phyloP scores from a whole-genome alignment of 2,888 invertebrate species.

The Alentia gelatinosa region DNA sequence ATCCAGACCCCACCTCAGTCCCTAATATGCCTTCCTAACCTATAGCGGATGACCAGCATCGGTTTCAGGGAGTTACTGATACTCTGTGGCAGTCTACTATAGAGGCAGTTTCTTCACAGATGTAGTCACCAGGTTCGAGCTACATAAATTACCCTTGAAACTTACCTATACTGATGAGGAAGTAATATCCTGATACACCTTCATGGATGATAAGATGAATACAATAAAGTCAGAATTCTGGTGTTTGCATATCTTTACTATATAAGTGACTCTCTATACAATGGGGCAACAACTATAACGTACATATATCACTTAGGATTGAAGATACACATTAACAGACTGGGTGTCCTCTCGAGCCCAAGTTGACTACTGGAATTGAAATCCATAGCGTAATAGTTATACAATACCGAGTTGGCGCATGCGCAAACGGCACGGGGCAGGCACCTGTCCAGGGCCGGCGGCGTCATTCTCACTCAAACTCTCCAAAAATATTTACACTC shows the following conservation, averaged over 20 bases:
- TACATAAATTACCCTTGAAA: too few species aligned
- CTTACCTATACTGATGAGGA: too few species aligned
- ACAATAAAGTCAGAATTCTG: too few species aligned
- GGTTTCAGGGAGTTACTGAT: too few species aligned
- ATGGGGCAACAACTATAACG: slow-evolving; percentile 47
- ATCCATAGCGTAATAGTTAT: slow-evolving; percentile 3
- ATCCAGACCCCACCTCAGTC: too few species aligned
- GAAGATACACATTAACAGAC: slow-evolving; percentile 48
- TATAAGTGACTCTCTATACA: slow-evolving; percentile 53
- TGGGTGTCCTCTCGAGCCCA: slow-evolving; percentile 18
- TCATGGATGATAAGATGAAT: too few species aligned
- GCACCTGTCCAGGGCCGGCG: neutral
- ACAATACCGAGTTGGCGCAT: neutral
- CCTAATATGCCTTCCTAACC: too few species aligned
- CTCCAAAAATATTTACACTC: slow-evolving; percentile 51
- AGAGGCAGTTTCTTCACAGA: too few species aligned
- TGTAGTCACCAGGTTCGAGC: too few species aligned
- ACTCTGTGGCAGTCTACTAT: too few species aligned
- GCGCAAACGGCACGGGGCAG: neutral
- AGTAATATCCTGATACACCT: too few species aligned
- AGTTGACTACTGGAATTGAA: slow-evolving; percentile 10
- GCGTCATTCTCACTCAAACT: neutral
- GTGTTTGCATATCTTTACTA: slow-evolving; percentile 52
- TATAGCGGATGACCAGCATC: too few species aligned
- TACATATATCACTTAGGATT: slow-evolving; percentile 52